phyloP scores from a whole-genome alignment of 2,797 vertebrate genomes.

The Triplophysa yarkandensis region DNA sequence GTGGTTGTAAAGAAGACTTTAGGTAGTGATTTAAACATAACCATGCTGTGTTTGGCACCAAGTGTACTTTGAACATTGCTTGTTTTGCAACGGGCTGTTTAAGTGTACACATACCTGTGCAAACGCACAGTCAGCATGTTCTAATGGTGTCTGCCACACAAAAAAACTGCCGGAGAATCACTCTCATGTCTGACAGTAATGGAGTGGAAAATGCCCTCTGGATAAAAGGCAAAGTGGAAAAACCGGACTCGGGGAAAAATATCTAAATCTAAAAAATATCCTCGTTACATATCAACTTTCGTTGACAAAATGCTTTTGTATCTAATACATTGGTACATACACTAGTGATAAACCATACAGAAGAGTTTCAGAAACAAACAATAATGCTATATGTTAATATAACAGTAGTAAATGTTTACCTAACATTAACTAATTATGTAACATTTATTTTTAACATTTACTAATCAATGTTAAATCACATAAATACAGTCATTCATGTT shows the following conservation, averaged over 20 bases:
- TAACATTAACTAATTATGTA: no score
- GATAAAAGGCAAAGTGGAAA: background rate
- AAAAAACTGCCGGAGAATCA: slow-evolving; percentile 36
- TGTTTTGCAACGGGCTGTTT: slow-evolving; percentile 29
- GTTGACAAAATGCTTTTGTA: no score
- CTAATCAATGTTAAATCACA: no score
- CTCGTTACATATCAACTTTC: background rate
- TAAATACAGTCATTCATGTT: no score
- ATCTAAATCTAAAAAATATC: background rate
- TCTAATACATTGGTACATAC: no score
- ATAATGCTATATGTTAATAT: no score
- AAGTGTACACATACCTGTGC: slow-evolving; percentile 11
- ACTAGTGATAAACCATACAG: no score
- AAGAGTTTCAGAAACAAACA: no score
- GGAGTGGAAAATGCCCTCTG: slow-evolving; percentile 37
- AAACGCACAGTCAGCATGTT: slow-evolving; percentile 35
- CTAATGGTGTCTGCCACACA: slow-evolving; percentile 17
- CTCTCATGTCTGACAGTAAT: slow-evolving; percentile 38
- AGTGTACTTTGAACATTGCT: slow-evolving; percentile 2
- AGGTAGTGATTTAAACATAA: background rate
- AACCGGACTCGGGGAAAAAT: background rate
- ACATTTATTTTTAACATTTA: no score
- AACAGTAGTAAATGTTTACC: no score
- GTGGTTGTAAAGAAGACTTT: background rate
- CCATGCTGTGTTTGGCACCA: background rate